These are phyloP conservation scores for Carterocephalus palaemon DNA, from an alignment of 2,888 invertebrate genomes.

Conservation along the genomic window DNA sequence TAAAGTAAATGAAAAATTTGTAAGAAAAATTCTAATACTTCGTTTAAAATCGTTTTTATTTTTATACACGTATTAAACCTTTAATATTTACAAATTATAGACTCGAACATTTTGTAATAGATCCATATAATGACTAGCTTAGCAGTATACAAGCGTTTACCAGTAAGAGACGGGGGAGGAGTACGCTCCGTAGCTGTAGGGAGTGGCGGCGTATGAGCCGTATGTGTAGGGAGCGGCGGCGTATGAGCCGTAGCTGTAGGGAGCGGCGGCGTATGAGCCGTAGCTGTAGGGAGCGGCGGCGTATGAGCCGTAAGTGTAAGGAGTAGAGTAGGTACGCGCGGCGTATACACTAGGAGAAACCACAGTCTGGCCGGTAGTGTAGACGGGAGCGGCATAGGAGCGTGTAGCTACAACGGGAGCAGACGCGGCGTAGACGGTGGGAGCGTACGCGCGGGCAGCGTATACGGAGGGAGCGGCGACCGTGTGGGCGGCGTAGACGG, in stretches of 20 bases:
- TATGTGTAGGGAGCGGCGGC: conserved; percentile 2
- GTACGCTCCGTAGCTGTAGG: conserved; percentile 32
- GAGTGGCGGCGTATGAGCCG: conserved; percentile 16
- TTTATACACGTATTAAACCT: conserved; percentile 27
- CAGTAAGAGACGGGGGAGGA: conserved; percentile 28
- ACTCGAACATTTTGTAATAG: conserved; percentile 21
- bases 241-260: no score
- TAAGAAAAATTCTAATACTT: no score
- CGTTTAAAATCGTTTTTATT: conserved; percentile 19
- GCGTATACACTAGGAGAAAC: conserved; percentile 28
- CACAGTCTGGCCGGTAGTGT: conserved; percentile 18
- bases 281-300: conserved; percentile 12
- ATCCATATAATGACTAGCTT: conserved; percentile 19
- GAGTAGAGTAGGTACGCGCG: conserved; percentile 27
- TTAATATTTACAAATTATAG: conserved; percentile 27
- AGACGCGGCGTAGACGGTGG: conserved; percentile 31
- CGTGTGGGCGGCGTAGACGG: conserved; percentile 36
- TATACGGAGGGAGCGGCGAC: conserved; percentile 30
- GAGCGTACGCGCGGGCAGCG: conserved; percentile 23
- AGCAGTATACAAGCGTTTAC: conserved; percentile 3
- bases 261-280: conserved; percentile 29
- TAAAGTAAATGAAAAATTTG: no score
- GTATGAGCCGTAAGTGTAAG: conserved; percentile 17
- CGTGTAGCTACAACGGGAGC: conserved; percentile 31
- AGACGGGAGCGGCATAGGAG: conserved; percentile 28